Conservation (phyloP, 2,797 vertebrate species). For the Mormyrops attenuatus region DNA sequence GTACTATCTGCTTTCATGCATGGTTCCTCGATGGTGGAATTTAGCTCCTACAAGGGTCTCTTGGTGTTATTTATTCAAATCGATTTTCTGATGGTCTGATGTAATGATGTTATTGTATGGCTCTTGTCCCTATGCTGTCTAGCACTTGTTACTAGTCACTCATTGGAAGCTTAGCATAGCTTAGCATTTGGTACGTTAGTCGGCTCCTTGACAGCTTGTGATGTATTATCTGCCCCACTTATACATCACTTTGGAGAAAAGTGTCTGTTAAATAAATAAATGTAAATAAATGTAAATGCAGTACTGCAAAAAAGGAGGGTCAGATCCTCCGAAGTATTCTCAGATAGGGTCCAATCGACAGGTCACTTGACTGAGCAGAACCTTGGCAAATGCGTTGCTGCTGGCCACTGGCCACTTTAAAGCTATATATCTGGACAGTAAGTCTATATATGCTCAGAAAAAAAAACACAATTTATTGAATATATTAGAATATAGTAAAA, state of each 20-base stretch:
- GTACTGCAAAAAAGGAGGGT: background rate
- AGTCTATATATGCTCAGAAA: background rate
- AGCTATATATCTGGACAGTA: background rate
- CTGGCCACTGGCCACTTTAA: background rate
- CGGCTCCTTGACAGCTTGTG: background rate
- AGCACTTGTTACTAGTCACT: background rate
- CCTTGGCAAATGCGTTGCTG: background rate
- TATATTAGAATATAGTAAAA: background rate
- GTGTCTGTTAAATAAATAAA: background rate
- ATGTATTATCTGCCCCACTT: background rate
- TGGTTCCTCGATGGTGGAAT: background rate
- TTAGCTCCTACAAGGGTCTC: background rate
- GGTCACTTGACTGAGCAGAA: background rate
- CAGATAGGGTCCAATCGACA: background rate
- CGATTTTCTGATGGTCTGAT: background rate
- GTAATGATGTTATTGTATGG: background rate
- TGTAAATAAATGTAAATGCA: background rate
- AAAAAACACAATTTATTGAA: background rate
- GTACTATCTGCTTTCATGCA: background rate
- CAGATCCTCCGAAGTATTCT: background rate
- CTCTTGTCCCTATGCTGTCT: background rate
- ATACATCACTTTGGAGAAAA: background rate
- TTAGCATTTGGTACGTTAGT: background rate
- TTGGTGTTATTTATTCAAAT: background rate
- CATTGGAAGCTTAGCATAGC: background rate